phyloP scores from a whole-genome alignment of 2,888 invertebrate genomes.

The Mimachlamys varia region DNA sequence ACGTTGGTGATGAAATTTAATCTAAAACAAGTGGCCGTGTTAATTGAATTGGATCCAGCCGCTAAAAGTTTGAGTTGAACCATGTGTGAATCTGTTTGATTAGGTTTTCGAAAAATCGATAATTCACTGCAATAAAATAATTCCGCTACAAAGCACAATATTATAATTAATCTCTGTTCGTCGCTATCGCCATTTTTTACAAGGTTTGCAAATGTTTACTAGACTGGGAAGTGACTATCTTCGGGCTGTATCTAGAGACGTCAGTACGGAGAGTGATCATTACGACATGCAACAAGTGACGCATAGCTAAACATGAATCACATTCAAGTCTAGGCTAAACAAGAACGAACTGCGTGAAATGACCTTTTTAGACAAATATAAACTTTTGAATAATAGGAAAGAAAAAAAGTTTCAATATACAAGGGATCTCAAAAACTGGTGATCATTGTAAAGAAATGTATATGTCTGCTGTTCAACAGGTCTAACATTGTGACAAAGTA shows the following conservation, averaged over 20 bases:
- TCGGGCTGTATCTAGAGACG: not conserved
- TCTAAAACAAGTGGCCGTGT: not conserved
- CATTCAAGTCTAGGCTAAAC: no score
- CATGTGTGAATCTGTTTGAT: not conserved
- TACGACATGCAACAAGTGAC: no score
- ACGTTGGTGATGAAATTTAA: not conserved
- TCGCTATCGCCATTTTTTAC: not conserved
- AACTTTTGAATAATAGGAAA: no score
- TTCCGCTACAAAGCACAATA: not conserved
- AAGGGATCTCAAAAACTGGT: no score
- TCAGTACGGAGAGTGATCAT: no score
- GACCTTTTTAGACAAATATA: no score
- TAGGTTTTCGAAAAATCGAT: constrained; percentile 14
- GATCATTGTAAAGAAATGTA: no score
- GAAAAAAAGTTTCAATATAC: no score
- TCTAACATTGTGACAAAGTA: no score
- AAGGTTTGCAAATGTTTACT: not conserved
- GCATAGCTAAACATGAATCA: no score
- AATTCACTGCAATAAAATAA: not conserved
- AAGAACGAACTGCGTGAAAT: no score
- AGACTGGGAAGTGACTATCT: not conserved
- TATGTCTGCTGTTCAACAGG: no score
- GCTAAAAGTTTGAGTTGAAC: not conserved
- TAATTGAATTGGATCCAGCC: not conserved
- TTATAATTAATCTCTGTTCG: not conserved